These are phyloP conservation scores for Hippocampus zosterae DNA, from an alignment of 2,113 vertebrate species.

Conservation along the genomic window DNA sequence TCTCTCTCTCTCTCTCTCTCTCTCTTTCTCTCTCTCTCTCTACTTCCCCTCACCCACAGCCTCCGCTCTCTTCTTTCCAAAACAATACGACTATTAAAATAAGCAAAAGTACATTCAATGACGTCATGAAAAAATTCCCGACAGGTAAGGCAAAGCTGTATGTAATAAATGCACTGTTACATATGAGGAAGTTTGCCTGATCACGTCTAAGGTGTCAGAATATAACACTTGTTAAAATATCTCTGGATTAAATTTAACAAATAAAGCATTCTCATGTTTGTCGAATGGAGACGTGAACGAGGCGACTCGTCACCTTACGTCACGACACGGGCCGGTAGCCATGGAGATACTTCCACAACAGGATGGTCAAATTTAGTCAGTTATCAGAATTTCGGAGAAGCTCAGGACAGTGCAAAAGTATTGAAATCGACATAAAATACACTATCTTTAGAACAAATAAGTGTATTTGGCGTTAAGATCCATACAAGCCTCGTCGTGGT, in stretches of 20 bases:
- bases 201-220: not conserved
- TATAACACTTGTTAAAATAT: not conserved
- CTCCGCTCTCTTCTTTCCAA: not conserved
- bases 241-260: not conserved
- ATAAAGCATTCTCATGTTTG: not conserved
- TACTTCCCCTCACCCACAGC: rapidly evolving
- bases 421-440: not conserved
- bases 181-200: not conserved
- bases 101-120: not conserved
- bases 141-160: not conserved
- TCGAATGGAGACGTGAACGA: not conserved
- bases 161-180: not conserved
- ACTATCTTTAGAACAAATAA: not conserved
- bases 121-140: not conserved
- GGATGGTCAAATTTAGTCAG: not conserved
- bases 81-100: not conserved
- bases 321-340: not conserved
- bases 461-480: not conserved
- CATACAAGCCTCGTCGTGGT: not conserved
- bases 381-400: not conserved
- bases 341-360: slow-evolving; percentile 1
- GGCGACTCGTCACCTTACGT: not conserved
- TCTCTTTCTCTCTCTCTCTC: too few relatives aligned
- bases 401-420: not conserved
- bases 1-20: too few relatives aligned